phyloP scores from a whole-genome alignment of 1,140 invertebrate genomes.

The Drosophila seguyi region DNA sequence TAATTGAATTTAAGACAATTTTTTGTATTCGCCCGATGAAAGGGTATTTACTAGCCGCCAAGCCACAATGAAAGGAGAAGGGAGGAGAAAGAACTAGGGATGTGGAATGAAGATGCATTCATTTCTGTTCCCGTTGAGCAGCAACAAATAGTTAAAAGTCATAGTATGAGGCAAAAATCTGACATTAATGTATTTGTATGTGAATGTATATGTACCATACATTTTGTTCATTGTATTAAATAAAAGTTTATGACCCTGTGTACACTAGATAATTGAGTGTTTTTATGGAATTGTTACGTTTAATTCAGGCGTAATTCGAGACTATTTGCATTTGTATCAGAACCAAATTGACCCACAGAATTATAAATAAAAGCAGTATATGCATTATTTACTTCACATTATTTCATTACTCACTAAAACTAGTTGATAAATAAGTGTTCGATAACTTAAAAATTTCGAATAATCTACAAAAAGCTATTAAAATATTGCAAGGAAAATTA shows the following conservation, averaged over 20 bases:
- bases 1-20: constrained; percentile 44
- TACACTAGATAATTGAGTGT: constrained; percentile 33
- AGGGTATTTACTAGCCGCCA: constrained; percentile 45
- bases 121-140: constrained; percentile 10
- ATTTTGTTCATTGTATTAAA: constrained; percentile 71
- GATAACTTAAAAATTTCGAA: too few relatives aligned
- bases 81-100: background rate
- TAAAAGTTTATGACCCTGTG: constrained; percentile 60
- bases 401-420: too few relatives aligned
- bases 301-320: background rate
- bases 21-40: constrained; percentile 34
- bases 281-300: background rate
- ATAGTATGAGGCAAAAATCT: constrained; percentile 9
- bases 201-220: constrained; percentile 67
- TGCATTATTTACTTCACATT: too few relatives aligned
- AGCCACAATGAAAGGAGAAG: constrained; percentile 1
- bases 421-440: too few relatives aligned
- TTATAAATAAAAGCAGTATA: too few relatives aligned
- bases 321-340: background rate
- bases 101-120: constrained; percentile 3
- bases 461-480: too few relatives aligned
- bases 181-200: constrained; percentile 61
- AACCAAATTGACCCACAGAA: too few relatives aligned
- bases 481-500: too few relatives aligned
- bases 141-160: constrained; percentile 32